A percentile compares a stretch with the other conserved stretches of the same genome.
Evolutionary conservation across 1,140 invertebrate species (phyloP).

Genomic region (Hypsibius dujardini): DNA sequence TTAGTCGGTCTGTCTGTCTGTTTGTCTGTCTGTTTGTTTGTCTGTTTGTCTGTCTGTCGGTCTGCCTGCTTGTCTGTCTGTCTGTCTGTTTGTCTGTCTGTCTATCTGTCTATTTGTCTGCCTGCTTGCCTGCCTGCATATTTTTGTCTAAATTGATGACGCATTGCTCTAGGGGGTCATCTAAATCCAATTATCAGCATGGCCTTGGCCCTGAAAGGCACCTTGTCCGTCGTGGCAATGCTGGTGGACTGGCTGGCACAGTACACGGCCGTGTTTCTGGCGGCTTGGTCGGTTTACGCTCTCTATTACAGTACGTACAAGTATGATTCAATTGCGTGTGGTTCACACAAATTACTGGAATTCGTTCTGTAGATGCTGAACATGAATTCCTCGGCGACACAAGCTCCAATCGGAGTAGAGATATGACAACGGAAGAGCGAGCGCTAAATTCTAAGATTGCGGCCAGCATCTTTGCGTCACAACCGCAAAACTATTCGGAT

Average conservation of each 20-base stretch:
- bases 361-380: too few species aligned
- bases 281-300: constrained; percentile 34
- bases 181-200: constrained; percentile 41
- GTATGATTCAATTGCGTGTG: background rate
- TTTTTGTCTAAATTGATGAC: background rate
- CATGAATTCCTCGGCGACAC: too few species aligned
- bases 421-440: too few species aligned
- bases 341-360: too few species aligned
- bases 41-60: background rate
- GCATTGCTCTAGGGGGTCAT: constrained; percentile 36
- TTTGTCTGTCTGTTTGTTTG: background rate
- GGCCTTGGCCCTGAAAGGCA: constrained; percentile 34
- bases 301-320: constrained; percentile 36
- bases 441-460: too few species aligned
- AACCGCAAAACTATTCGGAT: too few species aligned
- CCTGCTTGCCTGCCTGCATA: background rate
- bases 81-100: too few species aligned
- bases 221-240: constrained; percentile 34
- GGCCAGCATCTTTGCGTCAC: too few species aligned
- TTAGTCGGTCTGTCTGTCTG: constrained; percentile 22
- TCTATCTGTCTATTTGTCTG: too few species aligned
- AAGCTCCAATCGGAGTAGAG: too few species aligned
- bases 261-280: constrained; percentile 39
- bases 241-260: constrained; percentile 38
- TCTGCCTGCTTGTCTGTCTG: too few species aligned